Base-by-base conservation (phyloP, 2,888 invertebrate species). In the Drosophila pseudotalamancana region DNA sequence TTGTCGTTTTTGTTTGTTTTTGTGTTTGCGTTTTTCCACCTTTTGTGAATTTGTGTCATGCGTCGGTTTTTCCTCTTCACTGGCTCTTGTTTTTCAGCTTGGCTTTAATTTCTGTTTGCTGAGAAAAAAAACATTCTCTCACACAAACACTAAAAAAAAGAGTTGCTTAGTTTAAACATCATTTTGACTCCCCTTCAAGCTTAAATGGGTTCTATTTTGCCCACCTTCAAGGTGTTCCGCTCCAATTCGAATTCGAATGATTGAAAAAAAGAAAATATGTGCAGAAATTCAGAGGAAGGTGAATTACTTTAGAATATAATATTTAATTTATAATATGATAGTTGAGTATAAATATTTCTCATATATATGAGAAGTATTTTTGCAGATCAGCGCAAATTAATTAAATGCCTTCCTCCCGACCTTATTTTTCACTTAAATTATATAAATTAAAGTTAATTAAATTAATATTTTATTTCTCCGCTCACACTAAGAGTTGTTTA, bases 21-120 rank as follows among this genome's bases (percentile, higher is more conserved):
- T n/a, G n/a, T 11, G 11, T 66, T 65, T 57, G 72, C 61, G 60
- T 72, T 73, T 65, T 66, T 61, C 54, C 63, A 70, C 75, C 64
- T 85, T 85, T 59, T 71, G 64, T 74, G 59, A 85, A 88, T 87
- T 88, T 88, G 83, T 84, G 84, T 87, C 87, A 88, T 81, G 74
- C 78, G 71, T 74, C 60, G 65, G 55, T 53, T 72, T 87, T 86
- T 74, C 69, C 71, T 60, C 31, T 39, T 53, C 63, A 35, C 23
- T 63, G 59, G 39, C 59, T 65, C 35, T 32, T 63, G 18, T 51
- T 48, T 46, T 64, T 64, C 48, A 42, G 57, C 59, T 66, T 72
- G 67, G 65, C 72, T 69, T 67, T 77, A 85, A 82, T 80, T 81
- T 87, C 76, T 78, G 83, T 82, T 72, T 72, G 72, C 67, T 89